A percentile compares a stretch with the other conserved stretches of the same genome.
phyloP scores from a whole-genome alignment of 2,797 vertebrate species.

The Ctenosaura bakeri region DNA sequence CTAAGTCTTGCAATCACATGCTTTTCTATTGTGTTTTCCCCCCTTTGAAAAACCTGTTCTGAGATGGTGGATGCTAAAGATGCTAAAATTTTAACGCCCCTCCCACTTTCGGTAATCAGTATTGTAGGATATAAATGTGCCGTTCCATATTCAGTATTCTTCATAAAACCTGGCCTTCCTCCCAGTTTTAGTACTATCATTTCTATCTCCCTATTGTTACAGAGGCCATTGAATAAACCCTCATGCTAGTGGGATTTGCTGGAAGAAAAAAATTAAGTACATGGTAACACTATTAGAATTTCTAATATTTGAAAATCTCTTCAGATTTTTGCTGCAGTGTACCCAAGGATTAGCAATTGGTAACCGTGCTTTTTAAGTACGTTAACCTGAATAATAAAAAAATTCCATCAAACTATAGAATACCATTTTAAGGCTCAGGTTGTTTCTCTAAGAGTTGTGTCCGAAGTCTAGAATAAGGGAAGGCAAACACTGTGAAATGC shows the following conservation, averaged over 20 bases:
- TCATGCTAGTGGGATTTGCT: slow-evolving; percentile 30
- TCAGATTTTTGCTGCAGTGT: neutral
- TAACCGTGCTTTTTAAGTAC: neutral
- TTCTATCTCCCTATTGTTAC: slow-evolving; percentile 49
- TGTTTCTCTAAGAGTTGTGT: neutral
- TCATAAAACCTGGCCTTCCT: slow-evolving; percentile 64
- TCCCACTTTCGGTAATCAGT: slow-evolving; percentile 53
- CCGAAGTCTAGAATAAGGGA: neutral
- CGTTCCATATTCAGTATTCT: slow-evolving; percentile 61
- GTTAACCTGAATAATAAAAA: neutral
- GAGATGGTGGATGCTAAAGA: slow-evolving; percentile 53
- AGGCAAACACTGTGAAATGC: neutral
- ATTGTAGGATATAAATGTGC: slow-evolving; percentile 60
- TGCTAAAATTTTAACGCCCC: slow-evolving; percentile 44
- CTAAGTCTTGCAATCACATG: slow-evolving; percentile 54
- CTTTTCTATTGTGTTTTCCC: slow-evolving; percentile 57
- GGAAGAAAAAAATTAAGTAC: neutral
- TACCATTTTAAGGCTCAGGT: neutral
- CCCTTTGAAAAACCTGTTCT: slow-evolving; percentile 47
- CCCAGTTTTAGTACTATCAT: slow-evolving; percentile 49
- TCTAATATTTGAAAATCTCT: neutral
- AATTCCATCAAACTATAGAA: neutral
- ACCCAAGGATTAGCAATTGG: neutral
- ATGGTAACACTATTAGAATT: slow-evolving; percentile 23
- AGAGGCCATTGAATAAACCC: slow-evolving; percentile 53